These are phyloP conservation scores for Coleophora deauratella DNA, from an alignment of 2,888 invertebrate species.

Conservation along the genomic window DNA sequence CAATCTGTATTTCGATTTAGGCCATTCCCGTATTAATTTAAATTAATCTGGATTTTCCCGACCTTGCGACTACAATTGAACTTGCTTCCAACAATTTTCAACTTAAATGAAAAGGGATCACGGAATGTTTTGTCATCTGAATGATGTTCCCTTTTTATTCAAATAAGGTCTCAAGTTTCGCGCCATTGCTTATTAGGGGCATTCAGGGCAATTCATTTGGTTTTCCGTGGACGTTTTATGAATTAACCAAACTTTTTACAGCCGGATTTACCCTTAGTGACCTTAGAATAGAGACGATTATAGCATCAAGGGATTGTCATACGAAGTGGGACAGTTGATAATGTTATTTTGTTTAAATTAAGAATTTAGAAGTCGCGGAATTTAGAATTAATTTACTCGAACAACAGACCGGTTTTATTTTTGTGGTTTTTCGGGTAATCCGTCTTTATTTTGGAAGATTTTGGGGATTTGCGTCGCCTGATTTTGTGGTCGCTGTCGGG, in stretches of 20 bases:
- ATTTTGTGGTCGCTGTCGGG: neutral
- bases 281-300: too few species aligned
- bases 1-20: slow-evolving; percentile 22
- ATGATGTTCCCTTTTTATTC: slow-evolving; percentile 64
- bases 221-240: slow-evolving; percentile 21
- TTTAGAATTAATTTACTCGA: slow-evolving; percentile 54
- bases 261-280: too few species aligned
- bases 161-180: slow-evolving; percentile 56
- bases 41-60: slow-evolving; percentile 50
- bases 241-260: too few species aligned
- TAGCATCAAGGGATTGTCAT: too few species aligned
- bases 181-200: slow-evolving; percentile 43
- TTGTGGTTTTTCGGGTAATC: slow-evolving; percentile 15
- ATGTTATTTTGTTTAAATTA: slow-evolving; percentile 63
- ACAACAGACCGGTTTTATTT: slow-evolving; percentile 29
- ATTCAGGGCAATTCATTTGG: slow-evolving; percentile 43
- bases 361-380: slow-evolving; percentile 46
- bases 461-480: slow-evolving; percentile 20
- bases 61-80: slow-evolving; percentile 53
- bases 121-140: slow-evolving; percentile 61
- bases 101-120: slow-evolving; percentile 64
- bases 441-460: slow-evolving; percentile 7
- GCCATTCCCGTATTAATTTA: slow-evolving; percentile 39
- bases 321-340: slow-evolving; percentile 20
- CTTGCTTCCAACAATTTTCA: slow-evolving; percentile 56